Evolutionary conservation across 2,113 vertebrate species (phyloP).

Genomic region (Erythrocercus mccallii): DNA sequence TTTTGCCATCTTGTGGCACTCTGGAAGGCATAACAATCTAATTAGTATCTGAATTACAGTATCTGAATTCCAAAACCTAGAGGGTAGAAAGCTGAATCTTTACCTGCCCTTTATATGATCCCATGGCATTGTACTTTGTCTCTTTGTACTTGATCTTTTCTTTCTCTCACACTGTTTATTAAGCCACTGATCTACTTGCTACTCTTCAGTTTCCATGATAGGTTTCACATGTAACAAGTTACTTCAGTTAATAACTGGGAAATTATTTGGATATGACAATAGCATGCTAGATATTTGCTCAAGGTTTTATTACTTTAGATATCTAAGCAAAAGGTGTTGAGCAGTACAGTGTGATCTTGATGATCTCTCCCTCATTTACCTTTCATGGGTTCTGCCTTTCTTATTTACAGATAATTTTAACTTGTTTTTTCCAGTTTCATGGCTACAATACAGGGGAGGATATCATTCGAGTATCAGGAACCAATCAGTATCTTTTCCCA

Average conservation of each 20-base stretch:
- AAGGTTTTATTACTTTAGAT: not conserved
- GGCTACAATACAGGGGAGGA: conserved; percentile 84
- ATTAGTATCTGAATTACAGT: not conserved
- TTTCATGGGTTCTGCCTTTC: not conserved
- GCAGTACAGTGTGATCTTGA: not conserved
- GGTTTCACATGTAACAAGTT: not conserved
- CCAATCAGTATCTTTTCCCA: conserved; percentile 79
- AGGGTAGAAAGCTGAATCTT: not conserved
- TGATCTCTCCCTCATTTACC: not conserved
- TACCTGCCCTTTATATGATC: not conserved
- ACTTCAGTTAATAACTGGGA: not conserved
- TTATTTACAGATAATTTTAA: not conserved
- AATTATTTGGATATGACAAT: not conserved
- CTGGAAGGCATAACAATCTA: not conserved
- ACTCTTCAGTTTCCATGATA: not conserved
- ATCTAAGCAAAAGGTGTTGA: not conserved
- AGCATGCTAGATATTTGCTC: not conserved
- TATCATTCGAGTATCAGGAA: conserved; percentile 81
- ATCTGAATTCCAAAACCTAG: not conserved
- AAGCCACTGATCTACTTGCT: not conserved
- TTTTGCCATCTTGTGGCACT: not conserved
- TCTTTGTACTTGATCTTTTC: not conserved
- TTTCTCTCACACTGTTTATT: not conserved
- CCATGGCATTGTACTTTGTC: not conserved
- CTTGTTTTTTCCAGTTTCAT: conserved; percentile 74